Evolutionary conservation across 2,888 invertebrate genomes (phyloP).

Genomic region (Xanthorhoe designata): DNA sequence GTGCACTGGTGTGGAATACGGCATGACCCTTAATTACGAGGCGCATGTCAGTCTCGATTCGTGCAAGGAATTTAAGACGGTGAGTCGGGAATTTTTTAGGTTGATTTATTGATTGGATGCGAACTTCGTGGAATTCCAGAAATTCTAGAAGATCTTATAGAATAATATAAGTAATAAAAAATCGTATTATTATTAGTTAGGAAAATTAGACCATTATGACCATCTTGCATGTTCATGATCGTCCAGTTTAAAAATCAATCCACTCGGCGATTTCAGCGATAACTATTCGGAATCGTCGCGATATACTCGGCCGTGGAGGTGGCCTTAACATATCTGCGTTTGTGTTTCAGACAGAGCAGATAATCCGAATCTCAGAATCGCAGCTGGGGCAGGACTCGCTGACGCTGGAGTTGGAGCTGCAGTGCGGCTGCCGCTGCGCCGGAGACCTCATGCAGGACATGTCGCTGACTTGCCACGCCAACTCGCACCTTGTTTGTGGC

Average conservation of each 20-base stretch:
- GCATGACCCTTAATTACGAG: constrained; percentile 87
- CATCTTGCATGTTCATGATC: too few species aligned
- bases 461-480: constrained; percentile 71
- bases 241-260: too few species aligned
- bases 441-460: constrained; percentile 62
- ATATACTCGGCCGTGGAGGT: too few species aligned
- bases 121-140: background rate
- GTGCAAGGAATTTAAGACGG: constrained; percentile 82
- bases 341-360: constrained; percentile 66
- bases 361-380: constrained; percentile 90
- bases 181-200: too few species aligned
- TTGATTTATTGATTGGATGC: background rate
- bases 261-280: too few species aligned
- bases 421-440: constrained; percentile 90
- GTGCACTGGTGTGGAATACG: constrained; percentile 87
- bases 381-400: constrained; percentile 90
- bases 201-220: too few species aligned
- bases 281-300: too few species aligned
- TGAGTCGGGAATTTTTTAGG: constrained; percentile 48
- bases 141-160: too few species aligned
- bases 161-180: too few species aligned
- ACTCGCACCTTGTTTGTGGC: constrained; percentile 87
- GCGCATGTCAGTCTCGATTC: constrained; percentile 86
- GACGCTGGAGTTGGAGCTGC: constrained; percentile 89
- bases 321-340: too few species aligned